These are phyloP conservation scores for Synergus umbraculus DNA, from an alignment of 2,888 invertebrate genomes.

Conservation along the genomic window DNA sequence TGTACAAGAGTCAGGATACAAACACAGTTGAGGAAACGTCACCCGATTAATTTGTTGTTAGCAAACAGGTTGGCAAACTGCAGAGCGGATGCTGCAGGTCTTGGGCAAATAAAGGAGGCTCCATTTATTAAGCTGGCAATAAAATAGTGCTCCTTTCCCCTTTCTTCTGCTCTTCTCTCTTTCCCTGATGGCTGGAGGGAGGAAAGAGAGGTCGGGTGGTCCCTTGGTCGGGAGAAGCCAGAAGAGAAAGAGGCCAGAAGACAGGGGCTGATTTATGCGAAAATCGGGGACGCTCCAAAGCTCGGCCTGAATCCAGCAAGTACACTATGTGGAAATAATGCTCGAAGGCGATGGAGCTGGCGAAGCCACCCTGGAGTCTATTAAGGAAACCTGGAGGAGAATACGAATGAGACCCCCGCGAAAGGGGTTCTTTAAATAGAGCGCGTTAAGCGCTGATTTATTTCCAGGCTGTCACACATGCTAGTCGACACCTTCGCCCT, in stretches of 20 bases:
- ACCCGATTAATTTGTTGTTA: conserved; percentile 76
- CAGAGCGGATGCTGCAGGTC: conserved; percentile 70
- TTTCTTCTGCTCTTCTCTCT: conserved; percentile 50
- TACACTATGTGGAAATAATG: conserved; percentile 66
- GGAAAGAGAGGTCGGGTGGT: conserved; percentile 46
- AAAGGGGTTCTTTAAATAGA: conserved; percentile 60
- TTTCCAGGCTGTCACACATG: conserved; percentile 50
- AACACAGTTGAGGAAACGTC: conserved; percentile 64
- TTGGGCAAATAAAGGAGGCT: conserved; percentile 73
- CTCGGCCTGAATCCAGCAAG: conserved; percentile 61
- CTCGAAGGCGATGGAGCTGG: conserved; percentile 59
- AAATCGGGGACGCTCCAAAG: conserved; percentile 70
- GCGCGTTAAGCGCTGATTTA: conserved; percentile 59
- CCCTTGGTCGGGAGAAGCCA: conserved; percentile 67
- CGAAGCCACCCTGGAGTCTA: conserved; percentile 66
- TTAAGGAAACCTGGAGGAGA: conserved; percentile 60
- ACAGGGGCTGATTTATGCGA: conserved; percentile 73
- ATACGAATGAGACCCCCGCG: conserved; percentile 60
- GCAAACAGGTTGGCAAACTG: conserved; percentile 76
- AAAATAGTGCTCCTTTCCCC: conserved; percentile 70
- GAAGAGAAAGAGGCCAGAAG: conserved; percentile 56
- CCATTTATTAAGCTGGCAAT: conserved; percentile 76
- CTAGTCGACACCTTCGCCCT: conserved; percentile 49
- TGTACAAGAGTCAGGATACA: conserved; percentile 16
- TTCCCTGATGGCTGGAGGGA: conserved; percentile 34